Evolutionary conservation across 2,797 vertebrate genomes (phyloP), one percentile per base, ranked within the genome.

Genomic region (Prunella strophiata): DNA sequence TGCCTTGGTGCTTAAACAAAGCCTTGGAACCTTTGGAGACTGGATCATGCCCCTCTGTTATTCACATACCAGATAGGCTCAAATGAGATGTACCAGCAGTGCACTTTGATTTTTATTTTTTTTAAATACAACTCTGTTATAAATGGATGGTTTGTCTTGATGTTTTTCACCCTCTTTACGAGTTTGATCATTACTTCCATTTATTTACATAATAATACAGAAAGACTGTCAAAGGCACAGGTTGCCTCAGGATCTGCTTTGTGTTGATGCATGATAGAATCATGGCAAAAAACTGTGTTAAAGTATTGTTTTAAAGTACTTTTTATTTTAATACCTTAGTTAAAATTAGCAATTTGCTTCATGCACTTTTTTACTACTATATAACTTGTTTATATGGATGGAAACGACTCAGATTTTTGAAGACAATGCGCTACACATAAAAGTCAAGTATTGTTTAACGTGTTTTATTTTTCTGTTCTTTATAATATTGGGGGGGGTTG

Each of bases 171-270:
- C 89, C 88, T 96, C 87, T 95, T 95, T 97, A 51, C 6, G 32
- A 96, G 94, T 91, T 97, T 88, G 89, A 96, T 85, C 91, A 95
- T 92, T 81, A 79, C 87, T 95, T 95, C 86, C 94, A 93, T 92
- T 96, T 94, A 97, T 97, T 97, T 80, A 96, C 72, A 63, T 97
- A 95, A 91, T 95, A 96, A 97, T 98, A 97, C 89, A 97, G 97
- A 97, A 97, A 97, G 97, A 98, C 95, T 96, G 78, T 96, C 97
- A 97, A 98, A 95, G 99, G 99, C 98, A 99, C 98, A 96, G 99
- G 99, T 98, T 99, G 99, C 98, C 98, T 98, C 78, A 92, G 98
- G 97, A 97, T 97, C 98, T 97, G 98, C 98, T 97, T 96, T 98
- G 96, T 97, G 97, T 97, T 97, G 97, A 97, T 97, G 98, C 98